Percentiles rank a stretch among this genome's conserved stretches.
phyloP scores from a whole-genome alignment of 2,113 vertebrate species.

The Clarias batrachus region DNA sequence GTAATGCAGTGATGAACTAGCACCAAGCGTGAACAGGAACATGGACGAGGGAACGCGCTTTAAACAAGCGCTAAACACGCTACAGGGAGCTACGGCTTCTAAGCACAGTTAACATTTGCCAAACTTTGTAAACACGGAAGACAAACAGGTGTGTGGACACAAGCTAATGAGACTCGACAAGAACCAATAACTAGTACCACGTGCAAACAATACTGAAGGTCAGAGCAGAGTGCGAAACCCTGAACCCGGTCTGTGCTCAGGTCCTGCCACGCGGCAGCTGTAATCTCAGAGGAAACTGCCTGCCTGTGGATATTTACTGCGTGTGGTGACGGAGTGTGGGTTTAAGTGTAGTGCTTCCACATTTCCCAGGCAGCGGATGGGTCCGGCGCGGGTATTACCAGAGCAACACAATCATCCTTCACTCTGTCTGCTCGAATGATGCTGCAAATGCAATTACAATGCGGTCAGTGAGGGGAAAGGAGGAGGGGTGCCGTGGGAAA shows the following conservation, averaged over 20 bases:
- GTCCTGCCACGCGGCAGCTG: neutral
- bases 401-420: constrained; percentile 56
- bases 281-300: constrained; percentile 7
- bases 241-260: neutral
- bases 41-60: neutral
- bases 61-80: neutral
- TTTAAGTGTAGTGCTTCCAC: constrained; percentile 44
- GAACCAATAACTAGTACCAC: constrained; percentile 7
- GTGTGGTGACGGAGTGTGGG: constrained; percentile 3
- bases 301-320: constrained; percentile 29
- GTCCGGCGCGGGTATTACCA: constrained; percentile 56
- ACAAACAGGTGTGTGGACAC: neutral
- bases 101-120: neutral
- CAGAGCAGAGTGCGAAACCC: neutral
- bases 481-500: constrained; percentile 29
- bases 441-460: constrained; percentile 56
- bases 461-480: constrained; percentile 16
- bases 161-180: neutral
- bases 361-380: constrained; percentile 52
- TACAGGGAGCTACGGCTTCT: neutral
- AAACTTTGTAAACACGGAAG: neutral
- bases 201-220: constrained; percentile 2
- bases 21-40: neutral
- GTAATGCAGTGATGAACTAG: neutral
- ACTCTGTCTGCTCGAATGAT: constrained; percentile 59